Evolutionary conservation across 2,888 invertebrate species (phyloP).

Genomic region (Drosophila eohydei): DNA sequence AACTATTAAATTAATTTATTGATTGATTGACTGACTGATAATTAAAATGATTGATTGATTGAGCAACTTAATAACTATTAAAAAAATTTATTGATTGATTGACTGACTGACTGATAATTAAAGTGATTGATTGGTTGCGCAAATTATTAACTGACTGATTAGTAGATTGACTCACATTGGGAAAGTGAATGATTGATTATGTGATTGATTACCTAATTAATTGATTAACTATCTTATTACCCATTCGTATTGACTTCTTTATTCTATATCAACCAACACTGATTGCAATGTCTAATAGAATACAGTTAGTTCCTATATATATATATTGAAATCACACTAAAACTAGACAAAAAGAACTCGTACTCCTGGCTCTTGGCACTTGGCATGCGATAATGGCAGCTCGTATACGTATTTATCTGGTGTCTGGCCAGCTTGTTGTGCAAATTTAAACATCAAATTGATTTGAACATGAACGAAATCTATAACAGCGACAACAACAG

Average conservation of each 20-base stretch:
- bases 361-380: constrained; percentile 1
- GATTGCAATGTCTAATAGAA: background rate
- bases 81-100: too few relatives aligned
- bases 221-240: too few relatives aligned
- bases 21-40: background rate
- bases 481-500: constrained; percentile 44
- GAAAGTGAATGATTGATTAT: background rate
- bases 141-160: too few relatives aligned
- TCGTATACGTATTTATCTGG: constrained; percentile 8
- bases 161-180: background rate
- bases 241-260: background rate
- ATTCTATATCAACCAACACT: too few relatives aligned
- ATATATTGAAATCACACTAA: background rate
- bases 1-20: background rate
- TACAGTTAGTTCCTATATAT: background rate
- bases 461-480: constrained; percentile 63
- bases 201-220: background rate
- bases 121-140: background rate
- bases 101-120: background rate
- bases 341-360: background rate
- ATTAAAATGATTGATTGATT: background rate
- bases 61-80: background rate
- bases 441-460: constrained; percentile 69
- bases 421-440: constrained; percentile 45
- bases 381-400: constrained; percentile 28